Percentiles rank a stretch among this genome's conserved stretches.
phyloP scores from a whole-genome alignment of 2,888 invertebrate genomes.

The Amphipoea oculea region DNA sequence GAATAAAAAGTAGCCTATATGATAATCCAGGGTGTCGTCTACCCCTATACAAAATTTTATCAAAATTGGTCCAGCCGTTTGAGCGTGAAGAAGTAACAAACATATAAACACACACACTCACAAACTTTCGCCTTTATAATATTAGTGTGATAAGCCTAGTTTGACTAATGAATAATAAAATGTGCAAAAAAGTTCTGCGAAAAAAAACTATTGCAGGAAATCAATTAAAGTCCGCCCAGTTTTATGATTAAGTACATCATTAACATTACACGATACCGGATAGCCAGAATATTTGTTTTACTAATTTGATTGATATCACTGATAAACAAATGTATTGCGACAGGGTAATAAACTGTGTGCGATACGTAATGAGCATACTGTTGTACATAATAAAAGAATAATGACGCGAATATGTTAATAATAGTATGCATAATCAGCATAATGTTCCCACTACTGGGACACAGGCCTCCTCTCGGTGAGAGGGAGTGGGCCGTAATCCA shows the following conservation, averaged over 20 bases:
- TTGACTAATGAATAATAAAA: not conserved
- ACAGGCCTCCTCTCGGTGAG: too few relatives aligned
- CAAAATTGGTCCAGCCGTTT: too few relatives aligned
- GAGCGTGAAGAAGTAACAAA: too few relatives aligned
- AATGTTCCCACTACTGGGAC: too few relatives aligned
- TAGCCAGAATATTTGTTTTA: conserved; percentile 21
- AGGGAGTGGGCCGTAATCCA: too few relatives aligned
- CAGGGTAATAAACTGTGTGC: conserved; percentile 39
- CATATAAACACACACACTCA: too few relatives aligned
- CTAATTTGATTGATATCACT: conserved; percentile 39
- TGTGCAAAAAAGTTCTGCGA: not conserved
- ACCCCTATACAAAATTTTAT: too few relatives aligned
- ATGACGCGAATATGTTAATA: conserved; percentile 24
- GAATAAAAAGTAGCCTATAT: too few relatives aligned
- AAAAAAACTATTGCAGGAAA: not conserved
- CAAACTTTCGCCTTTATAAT: too few relatives aligned
- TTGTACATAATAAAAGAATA: conserved; percentile 10
- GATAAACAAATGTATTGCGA: conserved; percentile 17
- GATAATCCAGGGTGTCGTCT: too few relatives aligned
- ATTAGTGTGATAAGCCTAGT: too few relatives aligned
- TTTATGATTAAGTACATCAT: conserved; percentile 17
- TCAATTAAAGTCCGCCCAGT: conserved; percentile 36
- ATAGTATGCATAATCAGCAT: conserved; percentile 8
- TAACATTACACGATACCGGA: conserved; percentile 6
- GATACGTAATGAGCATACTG: conserved; percentile 13